phyloP scores from a whole-genome alignment of 2,797 vertebrate species.

The Nannoperca australis region DNA sequence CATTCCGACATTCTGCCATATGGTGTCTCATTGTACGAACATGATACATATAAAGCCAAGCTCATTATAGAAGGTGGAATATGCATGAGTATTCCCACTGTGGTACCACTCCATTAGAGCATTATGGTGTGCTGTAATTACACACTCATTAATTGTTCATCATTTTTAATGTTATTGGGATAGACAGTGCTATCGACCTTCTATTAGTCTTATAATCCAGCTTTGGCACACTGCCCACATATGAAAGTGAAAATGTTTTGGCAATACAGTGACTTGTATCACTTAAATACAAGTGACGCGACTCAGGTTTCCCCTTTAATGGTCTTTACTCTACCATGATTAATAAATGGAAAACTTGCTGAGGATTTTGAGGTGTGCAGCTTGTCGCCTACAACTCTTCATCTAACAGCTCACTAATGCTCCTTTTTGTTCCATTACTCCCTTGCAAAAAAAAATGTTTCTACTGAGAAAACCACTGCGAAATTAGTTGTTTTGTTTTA shows the following conservation, averaged over 20 bases:
- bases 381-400: neutral
- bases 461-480: neutral
- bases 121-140: conserved; percentile 66
- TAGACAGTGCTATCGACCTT: conserved; percentile 49
- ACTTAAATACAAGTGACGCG: neutral
- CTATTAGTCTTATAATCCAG: conserved; percentile 44
- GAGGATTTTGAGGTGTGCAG: conserved; percentile 2
- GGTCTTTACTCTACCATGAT: neutral
- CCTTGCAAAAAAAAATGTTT: neutral
- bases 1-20: conserved; percentile 61
- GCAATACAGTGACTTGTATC: conserved; percentile 24
- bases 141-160: conserved; percentile 70
- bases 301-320: neutral
- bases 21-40: conserved; percentile 62
- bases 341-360: neutral
- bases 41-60: conserved; percentile 61
- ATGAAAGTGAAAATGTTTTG: conserved; percentile 1
- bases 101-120: conserved; percentile 62
- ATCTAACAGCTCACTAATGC: neutral
- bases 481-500: neutral
- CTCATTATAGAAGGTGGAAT: conserved; percentile 68
- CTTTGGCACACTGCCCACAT: conserved; percentile 22
- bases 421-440: neutral
- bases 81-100: conserved; percentile 66
- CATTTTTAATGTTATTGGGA: conserved; percentile 62